Percentiles rank a stretch among this genome's conserved stretches.
phyloP scores from a whole-genome alignment of 2,888 invertebrate species.

The Trachelus stipa region DNA sequence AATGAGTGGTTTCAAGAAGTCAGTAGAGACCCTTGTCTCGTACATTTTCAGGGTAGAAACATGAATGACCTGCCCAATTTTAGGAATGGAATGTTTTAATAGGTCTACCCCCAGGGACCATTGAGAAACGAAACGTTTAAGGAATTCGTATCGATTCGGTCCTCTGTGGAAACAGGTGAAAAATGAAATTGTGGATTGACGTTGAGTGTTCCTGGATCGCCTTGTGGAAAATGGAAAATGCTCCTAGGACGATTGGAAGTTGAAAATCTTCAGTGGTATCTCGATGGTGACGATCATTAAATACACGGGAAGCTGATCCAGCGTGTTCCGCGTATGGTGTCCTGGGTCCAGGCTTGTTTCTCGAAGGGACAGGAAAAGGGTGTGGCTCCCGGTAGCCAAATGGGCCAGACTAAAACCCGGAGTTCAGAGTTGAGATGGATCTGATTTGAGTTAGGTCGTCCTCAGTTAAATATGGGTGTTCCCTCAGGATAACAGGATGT shows the following conservation, averaged over 20 bases:
- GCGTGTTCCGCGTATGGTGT: constrained; percentile 3
- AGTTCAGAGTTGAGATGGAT: constrained; percentile 40
- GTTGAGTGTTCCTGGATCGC: neutral
- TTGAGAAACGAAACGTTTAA: constrained; percentile 21
- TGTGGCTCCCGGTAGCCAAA: constrained; percentile 59
- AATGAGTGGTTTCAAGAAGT: constrained; percentile 44
- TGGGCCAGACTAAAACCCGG: constrained; percentile 35
- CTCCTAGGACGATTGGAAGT: neutral
- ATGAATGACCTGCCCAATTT: constrained; percentile 49
- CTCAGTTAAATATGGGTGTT: constrained; percentile 52
- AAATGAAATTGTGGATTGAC: neutral
- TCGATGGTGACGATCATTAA: constrained; percentile 18
- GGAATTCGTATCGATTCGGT: constrained; percentile 20
- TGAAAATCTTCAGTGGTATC: neutral
- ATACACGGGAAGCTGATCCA: constrained; percentile 13
- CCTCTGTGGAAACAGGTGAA: neutral
- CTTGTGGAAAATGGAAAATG: neutral
- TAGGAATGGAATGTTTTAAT: constrained; percentile 52
- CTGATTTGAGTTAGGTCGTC: constrained; percentile 44
- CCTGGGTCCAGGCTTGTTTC: constrained; percentile 11
- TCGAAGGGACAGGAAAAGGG: constrained; percentile 42
- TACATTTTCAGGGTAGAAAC: constrained; percentile 23
- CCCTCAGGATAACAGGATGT: constrained; percentile 60
- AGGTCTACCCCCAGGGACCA: constrained; percentile 26
- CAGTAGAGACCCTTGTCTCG: constrained; percentile 43